Conservation (phyloP, 2,797 vertebrate genomes). For the Synaphobranchus kaupii region DNA sequence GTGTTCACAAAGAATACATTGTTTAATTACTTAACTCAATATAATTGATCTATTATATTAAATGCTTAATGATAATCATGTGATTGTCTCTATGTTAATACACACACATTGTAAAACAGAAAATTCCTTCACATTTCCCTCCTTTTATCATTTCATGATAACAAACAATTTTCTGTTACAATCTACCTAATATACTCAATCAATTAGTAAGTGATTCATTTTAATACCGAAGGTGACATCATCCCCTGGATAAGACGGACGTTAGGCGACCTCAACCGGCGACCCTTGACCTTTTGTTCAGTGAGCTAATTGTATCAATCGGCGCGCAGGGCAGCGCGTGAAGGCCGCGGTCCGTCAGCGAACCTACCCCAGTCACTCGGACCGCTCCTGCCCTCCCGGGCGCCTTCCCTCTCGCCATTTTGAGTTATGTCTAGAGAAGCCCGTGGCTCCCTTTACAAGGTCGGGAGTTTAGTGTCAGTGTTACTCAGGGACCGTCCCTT, state of each 20-base stretch:
- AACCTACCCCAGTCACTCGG: neutral
- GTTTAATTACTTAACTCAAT: too few species aligned
- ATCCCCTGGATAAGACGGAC: neutral
- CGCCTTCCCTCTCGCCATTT: neutral
- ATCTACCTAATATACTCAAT: too few species aligned
- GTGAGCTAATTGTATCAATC: neutral
- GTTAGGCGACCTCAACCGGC: neutral
- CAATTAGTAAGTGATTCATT: too few species aligned
- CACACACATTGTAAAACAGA: too few species aligned
- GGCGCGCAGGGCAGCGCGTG: neutral
- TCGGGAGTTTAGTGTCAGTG: neutral
- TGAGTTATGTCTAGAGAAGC: neutral
- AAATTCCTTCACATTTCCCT: too few species aligned
- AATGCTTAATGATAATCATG: too few species aligned
- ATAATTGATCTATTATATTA: too few species aligned
- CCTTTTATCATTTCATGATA: too few species aligned
- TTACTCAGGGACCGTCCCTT: neutral
- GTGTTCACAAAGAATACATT: too few species aligned
- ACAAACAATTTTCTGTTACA: too few species aligned
- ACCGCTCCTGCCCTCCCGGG: neutral
- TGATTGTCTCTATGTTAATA: too few species aligned
- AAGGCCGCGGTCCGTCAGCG: neutral
- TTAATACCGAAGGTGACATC: neutral
- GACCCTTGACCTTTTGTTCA: neutral
- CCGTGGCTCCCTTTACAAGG: neutral